Evolutionary conservation across 2,888 invertebrate genomes (phyloP).

Genomic region (Adela reaumurella): DNA sequence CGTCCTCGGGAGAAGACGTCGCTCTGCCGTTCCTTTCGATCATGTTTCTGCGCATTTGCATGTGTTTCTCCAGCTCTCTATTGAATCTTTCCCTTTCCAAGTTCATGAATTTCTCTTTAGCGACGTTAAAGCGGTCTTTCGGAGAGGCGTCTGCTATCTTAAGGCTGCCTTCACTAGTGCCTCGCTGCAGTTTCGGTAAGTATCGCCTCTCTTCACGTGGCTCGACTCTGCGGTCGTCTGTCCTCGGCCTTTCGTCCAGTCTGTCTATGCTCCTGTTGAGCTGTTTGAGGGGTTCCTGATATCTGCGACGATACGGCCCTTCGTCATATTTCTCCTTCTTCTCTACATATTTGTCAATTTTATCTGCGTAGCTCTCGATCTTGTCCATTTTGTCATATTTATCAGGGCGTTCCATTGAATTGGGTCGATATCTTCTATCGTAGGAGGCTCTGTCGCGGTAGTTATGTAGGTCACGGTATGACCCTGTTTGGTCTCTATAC

Average conservation of each 20-base stretch:
- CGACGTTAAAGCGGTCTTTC: conserved; percentile 78
- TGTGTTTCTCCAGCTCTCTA: conserved; percentile 51
- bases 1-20: conserved; percentile 53
- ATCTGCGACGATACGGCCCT: conserved; percentile 17
- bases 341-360: conserved; percentile 8
- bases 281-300: conserved; percentile 39
- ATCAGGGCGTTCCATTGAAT: conserved; percentile 33
- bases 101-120: conserved; percentile 80
- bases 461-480: conserved; percentile 33
- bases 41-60: conserved; percentile 49
- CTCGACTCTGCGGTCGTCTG: conserved; percentile 29
- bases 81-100: conserved; percentile 69
- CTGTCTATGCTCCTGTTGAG: conserved; percentile 43
- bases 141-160: conserved; percentile 55
- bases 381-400: conserved; percentile 18
- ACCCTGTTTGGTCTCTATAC: conserved; percentile 21
- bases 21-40: conserved; percentile 50
- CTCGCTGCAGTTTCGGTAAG: conserved; percentile 23
- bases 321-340: conserved; percentile 9
- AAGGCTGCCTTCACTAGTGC: conserved; percentile 45
- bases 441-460: conserved; percentile 35
- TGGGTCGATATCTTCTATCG: conserved; percentile 42
- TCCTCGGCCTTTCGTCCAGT: conserved; percentile 31
- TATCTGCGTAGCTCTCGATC: conserved; percentile 24
- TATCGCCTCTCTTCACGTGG: conserved; percentile 3